phyloP scores from a whole-genome alignment of 2,797 vertebrate genomes.

The Sorex maritimensis region DNA sequence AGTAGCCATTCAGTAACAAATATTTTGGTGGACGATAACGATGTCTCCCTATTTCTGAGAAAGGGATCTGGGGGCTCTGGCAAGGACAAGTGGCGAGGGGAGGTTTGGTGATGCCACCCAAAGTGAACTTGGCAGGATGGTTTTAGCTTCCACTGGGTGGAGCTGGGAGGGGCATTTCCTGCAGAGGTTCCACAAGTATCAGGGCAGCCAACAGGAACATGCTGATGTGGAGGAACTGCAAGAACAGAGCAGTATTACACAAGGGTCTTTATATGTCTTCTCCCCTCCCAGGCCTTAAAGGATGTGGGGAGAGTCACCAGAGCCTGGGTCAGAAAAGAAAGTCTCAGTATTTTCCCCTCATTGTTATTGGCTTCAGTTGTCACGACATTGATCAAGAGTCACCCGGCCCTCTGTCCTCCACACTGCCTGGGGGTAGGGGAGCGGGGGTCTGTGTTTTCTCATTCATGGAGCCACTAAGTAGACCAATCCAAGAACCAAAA shows the following conservation, averaged over 20 bases:
- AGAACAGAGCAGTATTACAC: not conserved
- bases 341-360: not conserved
- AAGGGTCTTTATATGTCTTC: not conserved
- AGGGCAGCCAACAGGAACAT: not conserved
- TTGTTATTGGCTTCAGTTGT: not conserved
- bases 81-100: not conserved
- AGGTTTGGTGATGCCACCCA: not conserved
- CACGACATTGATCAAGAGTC: not conserved
- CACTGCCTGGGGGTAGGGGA: no score
- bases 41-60: conserved; percentile 23
- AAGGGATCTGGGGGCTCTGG: not conserved
- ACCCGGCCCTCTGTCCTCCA: not conserved
- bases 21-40: not conserved
- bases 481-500: not conserved
- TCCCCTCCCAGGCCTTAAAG: not conserved
- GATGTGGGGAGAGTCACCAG: not conserved
- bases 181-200: not conserved
- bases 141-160: not conserved
- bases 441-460: not conserved
- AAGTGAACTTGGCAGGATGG: not conserved
- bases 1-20: not conserved
- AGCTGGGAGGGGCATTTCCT: not conserved
- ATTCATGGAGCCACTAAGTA: not conserved
- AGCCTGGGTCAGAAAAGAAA: not conserved
- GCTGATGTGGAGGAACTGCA: conserved; percentile 27